Conservation (phyloP, 2,797 vertebrate genomes). For the Tarsius wallacei region DNA sequence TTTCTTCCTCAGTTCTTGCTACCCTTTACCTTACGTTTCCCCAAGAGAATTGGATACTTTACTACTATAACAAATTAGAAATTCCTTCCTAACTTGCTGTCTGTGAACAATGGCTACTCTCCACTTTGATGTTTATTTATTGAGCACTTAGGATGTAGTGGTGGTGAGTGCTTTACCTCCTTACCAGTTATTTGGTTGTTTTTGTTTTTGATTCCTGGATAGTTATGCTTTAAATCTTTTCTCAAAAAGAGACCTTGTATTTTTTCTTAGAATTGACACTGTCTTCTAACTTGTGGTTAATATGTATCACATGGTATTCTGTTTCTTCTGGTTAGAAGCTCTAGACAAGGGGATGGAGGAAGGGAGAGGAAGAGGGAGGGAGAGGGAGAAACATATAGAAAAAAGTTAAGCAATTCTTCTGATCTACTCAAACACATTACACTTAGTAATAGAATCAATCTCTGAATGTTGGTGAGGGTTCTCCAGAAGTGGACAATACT, state of each 20-base stretch:
- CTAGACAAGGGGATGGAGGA: background rate
- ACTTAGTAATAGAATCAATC: background rate
- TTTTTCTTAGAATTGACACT: slow-evolving; percentile 61
- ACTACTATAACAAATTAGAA: background rate
- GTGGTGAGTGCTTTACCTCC: background rate
- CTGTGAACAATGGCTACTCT: slow-evolving; percentile 1
- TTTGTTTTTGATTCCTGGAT: background rate
- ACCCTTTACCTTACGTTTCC: slow-evolving; percentile 41
- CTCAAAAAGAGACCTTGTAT: background rate
- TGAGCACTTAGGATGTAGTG: background rate
- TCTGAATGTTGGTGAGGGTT: background rate
- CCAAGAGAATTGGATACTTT: background rate
- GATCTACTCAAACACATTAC: background rate
- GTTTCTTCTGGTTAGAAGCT: slow-evolving; percentile 45
- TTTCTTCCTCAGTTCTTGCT: background rate
- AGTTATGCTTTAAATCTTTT: slow-evolving; percentile 58
- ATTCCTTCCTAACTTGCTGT: background rate
- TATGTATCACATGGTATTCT: slow-evolving; percentile 38
- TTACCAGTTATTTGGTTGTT: background rate
- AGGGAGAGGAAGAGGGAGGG: background rate
- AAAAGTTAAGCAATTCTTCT: slow-evolving; percentile 6
- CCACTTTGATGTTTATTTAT: slow-evolving; percentile 7
- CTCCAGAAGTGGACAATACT: slow-evolving; percentile 45
- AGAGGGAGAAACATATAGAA: background rate
- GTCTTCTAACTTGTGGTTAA: slow-evolving; percentile 45